Conservation (phyloP, 2,888 invertebrate genomes). For the Tridacna crocea region DNA sequence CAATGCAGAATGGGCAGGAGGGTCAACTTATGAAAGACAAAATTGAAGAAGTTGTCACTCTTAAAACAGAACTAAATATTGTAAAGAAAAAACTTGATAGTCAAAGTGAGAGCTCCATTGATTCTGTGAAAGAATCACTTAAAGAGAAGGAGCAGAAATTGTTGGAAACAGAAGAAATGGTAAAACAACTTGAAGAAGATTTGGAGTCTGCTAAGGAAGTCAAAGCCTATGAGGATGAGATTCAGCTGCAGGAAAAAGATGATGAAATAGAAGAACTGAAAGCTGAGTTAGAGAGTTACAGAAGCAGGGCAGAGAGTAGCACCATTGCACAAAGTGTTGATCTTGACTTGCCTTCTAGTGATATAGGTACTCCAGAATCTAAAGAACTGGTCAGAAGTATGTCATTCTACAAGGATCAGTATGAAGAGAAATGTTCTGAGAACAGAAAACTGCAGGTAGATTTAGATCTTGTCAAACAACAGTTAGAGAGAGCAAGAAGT, state of each 20-base stretch:
- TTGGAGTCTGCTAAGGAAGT: constrained; percentile 56
- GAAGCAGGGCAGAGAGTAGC: constrained; percentile 50
- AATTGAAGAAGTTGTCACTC: constrained; percentile 45
- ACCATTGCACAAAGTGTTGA: constrained; percentile 42
- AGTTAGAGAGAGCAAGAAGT: constrained; percentile 54
- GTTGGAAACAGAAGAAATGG: constrained; percentile 51
- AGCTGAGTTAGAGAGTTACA: constrained; percentile 54
- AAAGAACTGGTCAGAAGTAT: constrained; percentile 57
- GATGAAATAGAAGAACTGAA: constrained; percentile 67
- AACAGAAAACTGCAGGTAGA: constrained; percentile 52
- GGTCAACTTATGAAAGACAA: constrained; percentile 51
- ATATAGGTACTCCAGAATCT: constrained; percentile 38
- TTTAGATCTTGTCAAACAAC: constrained; percentile 53
- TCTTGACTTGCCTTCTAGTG: constrained; percentile 26
- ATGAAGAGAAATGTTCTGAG: constrained; percentile 63
- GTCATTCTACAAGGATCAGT: constrained; percentile 62
- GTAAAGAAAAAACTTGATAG: constrained; percentile 44
- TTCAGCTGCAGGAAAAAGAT: constrained; percentile 60
- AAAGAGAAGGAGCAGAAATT: constrained; percentile 56
- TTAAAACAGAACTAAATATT: constrained; percentile 44
- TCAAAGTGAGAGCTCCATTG: constrained; percentile 27
- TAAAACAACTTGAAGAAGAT: constrained; percentile 55
- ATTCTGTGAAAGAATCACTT: constrained; percentile 30
- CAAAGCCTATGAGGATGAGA: constrained; percentile 57
- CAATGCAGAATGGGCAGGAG: constrained; percentile 47